Conservation (phyloP, 2,797 vertebrate genomes). For the Myripristis murdjan region DNA sequence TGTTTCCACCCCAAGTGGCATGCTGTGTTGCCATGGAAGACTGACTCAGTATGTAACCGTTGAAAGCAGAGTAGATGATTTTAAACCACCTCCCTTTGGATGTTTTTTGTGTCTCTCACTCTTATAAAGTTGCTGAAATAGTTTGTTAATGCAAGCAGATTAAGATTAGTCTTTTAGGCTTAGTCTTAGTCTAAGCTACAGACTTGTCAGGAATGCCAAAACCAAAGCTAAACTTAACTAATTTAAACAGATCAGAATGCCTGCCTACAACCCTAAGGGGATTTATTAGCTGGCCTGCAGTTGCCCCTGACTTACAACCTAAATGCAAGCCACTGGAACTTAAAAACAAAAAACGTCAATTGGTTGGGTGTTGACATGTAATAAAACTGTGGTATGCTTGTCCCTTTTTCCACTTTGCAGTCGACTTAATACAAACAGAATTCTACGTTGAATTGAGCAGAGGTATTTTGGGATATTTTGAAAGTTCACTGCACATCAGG, state of each 20-base stretch:
- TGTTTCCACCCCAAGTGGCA: no score
- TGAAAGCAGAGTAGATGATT: not conserved
- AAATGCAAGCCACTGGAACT: not conserved
- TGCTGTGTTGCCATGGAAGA: no score
- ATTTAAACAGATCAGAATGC: not conserved
- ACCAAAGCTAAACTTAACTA: slow-evolving; percentile 4
- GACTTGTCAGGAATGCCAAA: not conserved
- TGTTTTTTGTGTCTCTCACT: not conserved
- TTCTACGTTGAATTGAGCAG: not conserved
- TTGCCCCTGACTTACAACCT: slow-evolving; percentile 9
- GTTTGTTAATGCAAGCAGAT: not conserved
- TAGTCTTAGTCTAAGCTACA: no score
- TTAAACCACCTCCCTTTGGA: not conserved
- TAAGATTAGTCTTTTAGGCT: not conserved
- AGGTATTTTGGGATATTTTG: not conserved
- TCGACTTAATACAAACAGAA: slow-evolving; percentile 6
- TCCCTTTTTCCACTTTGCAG: not conserved
- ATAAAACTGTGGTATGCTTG: not conserved
- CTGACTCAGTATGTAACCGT: not conserved
- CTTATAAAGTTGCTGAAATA: not conserved
- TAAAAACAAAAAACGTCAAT: not conserved
- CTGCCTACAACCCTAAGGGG: not conserved
- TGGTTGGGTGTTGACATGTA: not conserved
- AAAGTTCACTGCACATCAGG: not conserved
- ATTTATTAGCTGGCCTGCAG: not conserved